These are phyloP conservation scores for Callionymus lyra DNA, from an alignment of 2,113 vertebrate genomes.

Conservation along the genomic window DNA sequence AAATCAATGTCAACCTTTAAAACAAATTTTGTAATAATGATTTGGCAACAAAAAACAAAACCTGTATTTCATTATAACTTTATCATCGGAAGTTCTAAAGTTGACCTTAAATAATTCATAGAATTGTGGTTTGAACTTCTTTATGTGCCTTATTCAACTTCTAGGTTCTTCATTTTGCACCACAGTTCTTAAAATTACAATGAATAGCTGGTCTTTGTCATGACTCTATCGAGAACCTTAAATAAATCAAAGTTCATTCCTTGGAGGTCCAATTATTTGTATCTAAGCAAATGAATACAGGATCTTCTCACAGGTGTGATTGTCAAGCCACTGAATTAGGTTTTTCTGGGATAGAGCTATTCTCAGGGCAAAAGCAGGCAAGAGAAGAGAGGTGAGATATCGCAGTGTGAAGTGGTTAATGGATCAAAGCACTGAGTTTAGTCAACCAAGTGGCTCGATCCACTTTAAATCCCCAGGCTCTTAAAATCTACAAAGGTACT, in stretches of 20 bases:
- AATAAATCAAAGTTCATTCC: not conserved
- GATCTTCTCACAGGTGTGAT: not conserved
- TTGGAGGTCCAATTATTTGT: constrained; percentile 1
- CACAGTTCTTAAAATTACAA: not conserved
- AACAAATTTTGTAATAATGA: no score
- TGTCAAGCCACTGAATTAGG: constrained; percentile 13
- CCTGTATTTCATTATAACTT: no score
- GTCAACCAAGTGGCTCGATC: constrained; percentile 15
- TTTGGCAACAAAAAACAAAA: no score
- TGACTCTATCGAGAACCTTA: constrained; percentile 2
- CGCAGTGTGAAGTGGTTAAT: constrained; percentile 14
- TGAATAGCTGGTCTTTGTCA: not conserved
- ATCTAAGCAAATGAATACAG: not conserved
- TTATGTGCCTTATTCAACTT: no score
- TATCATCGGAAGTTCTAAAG: no score
- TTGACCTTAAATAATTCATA: no score
- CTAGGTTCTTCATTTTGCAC: no score
- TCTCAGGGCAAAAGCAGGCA: constrained; percentile 21
- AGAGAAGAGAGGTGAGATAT: constrained; percentile 5
- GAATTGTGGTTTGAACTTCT: no score
- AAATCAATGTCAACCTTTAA: no score
- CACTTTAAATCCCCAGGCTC: constrained; percentile 8
- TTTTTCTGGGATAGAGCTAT: constrained; percentile 12
- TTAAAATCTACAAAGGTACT: constrained; percentile 13
- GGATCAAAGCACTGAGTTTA: constrained; percentile 26